These are phyloP conservation scores for Dicyrtoma fusca DNA, from an alignment of 2,888 invertebrate species.

Conservation along the genomic window DNA sequence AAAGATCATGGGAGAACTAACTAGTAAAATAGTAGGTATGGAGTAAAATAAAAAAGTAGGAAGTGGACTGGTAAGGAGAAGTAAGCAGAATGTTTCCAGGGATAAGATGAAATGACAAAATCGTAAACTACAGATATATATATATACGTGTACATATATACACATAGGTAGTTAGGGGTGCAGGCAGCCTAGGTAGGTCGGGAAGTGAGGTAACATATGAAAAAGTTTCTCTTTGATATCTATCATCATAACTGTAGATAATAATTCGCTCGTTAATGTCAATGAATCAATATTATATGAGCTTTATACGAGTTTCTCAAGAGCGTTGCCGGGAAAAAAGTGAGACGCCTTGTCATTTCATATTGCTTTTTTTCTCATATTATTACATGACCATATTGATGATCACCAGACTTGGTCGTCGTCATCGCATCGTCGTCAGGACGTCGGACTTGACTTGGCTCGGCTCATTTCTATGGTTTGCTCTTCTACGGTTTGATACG, in stretches of 20 bases:
- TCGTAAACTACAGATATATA: not conserved
- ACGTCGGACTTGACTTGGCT: too few relatives aligned
- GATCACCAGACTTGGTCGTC: not conserved
- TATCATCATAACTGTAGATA: slow-evolving; percentile 39
- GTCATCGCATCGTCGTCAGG: too few relatives aligned
- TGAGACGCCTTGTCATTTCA: slow-evolving; percentile 11
- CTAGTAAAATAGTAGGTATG: not conserved
- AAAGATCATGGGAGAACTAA: slow-evolving; percentile 39
- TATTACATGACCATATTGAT: slow-evolving; percentile 21
- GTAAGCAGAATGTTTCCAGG: slow-evolving; percentile 6
- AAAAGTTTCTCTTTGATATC: slow-evolving; percentile 27
- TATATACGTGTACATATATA: too few relatives aligned
- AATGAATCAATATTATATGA: slow-evolving; percentile 45
- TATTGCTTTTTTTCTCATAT: slow-evolving; percentile 14
- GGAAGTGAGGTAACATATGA: not conserved
- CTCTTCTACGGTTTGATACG: too few relatives aligned
- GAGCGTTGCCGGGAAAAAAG: not conserved
- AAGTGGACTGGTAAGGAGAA: not conserved
- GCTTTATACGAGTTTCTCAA: slow-evolving; percentile 8
- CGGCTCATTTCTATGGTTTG: too few relatives aligned
- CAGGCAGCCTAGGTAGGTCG: not conserved
- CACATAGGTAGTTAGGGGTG: too few relatives aligned
- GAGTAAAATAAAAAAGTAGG: not conserved
- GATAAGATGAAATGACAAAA: slow-evolving; percentile 8
- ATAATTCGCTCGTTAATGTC: slow-evolving; percentile 45